Base-by-base conservation (phyloP, 2,888 invertebrate species). In the Sphaeridia pumilis region DNA sequence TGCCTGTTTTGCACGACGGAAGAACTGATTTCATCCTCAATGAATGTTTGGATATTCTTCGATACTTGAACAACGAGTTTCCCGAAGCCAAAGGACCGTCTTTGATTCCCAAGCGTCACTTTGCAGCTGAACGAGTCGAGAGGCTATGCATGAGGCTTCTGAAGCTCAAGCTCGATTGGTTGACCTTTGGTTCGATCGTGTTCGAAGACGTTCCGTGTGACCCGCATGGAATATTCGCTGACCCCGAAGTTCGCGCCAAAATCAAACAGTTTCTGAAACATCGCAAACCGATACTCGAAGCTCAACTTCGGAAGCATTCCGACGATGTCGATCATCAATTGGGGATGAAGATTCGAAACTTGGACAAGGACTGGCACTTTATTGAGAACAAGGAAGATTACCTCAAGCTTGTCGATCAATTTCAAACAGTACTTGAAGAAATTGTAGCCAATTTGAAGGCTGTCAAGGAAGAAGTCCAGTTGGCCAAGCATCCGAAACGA, bases 1-100 rank as follows among this genome's bases (percentile, higher is more conserved):
- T 85, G 5, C 85, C 84, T 21, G 83, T 84, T 1, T 72, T 85
- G 2, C 79, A 81, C 72, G 80, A 84, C 65, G 79, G 79, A 25
- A 27, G 35, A 1, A 31, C 28, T 5, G 20, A 52, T 20, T 27
- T 26, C 12, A 38, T 22, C 34, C 7, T 46, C n/a, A 46, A 45
- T 1, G 51, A 45, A 27, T 27, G 38, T 2, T 14, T 46, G 12
- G 36, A 34, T n/a, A 45, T 52, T 12, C 36, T 50, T 7, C 34
- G 35, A 10, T 45, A 50, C 24, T 20, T 50, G 17, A 45, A 44
- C 4, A 25, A 44, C 20, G 4, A 14, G 14, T n/a, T 46, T 4
- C 20, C 17, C 10, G 24, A 31, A 22, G 26, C 21, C 14, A 14
- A 31, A 10, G 44, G 43, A 2, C 24, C 22, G 12, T 22, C 20